Evolutionary conservation across 1,140 invertebrate species (phyloP).

Genomic region (Muscidifurax raptorellus): DNA sequence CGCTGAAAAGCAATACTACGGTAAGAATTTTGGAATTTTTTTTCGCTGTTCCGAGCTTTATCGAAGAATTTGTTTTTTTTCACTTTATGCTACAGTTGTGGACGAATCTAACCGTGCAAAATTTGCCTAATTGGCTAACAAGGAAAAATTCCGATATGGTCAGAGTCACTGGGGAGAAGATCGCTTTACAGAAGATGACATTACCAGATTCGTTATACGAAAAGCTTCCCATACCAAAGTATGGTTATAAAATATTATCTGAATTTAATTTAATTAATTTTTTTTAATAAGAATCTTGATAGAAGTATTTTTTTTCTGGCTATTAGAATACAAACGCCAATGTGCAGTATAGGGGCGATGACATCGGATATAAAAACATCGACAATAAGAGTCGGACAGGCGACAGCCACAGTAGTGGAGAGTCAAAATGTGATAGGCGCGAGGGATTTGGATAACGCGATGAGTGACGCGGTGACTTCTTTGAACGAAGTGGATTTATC

Average conservation of each 20-base stretch:
- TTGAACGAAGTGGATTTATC: constrained; percentile 48
- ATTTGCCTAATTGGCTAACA: constrained; percentile 57
- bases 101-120: constrained; percentile 57
- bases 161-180: constrained; percentile 61
- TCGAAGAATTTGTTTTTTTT: background rate
- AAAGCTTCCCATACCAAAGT: constrained; percentile 57
- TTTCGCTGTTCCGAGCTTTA: no score
- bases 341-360: constrained; percentile 47
- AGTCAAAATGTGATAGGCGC: constrained; percentile 54
- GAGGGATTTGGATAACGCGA: constrained; percentile 42
- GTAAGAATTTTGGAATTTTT: constrained; percentile 15
- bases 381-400: constrained; percentile 49
- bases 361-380: constrained; percentile 56
- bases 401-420: constrained; percentile 52
- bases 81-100: constrained; percentile 55
- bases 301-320: background rate
- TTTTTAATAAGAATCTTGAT: background rate
- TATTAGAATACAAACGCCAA: background rate
- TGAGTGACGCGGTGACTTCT: constrained; percentile 42
- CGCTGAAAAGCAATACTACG: constrained; percentile 51
- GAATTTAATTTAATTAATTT: background rate
- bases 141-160: constrained; percentile 44
- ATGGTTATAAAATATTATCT: background rate
- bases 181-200: constrained; percentile 44
- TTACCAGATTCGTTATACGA: constrained; percentile 52